Base-by-base conservation (phyloP, 2,113 vertebrate genomes). In the Tamias sibiricus region DNA sequence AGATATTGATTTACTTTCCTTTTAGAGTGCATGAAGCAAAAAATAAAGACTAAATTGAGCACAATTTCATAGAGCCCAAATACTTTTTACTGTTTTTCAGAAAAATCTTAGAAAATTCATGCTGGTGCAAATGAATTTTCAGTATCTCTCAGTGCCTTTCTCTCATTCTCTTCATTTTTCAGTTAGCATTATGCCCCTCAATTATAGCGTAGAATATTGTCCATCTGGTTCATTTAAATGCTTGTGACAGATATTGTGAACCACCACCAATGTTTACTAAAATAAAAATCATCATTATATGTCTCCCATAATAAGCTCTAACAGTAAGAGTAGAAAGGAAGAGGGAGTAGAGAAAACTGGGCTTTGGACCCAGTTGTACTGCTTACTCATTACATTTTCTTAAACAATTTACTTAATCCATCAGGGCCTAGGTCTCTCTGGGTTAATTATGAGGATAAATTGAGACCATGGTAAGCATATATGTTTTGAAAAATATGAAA, bases 81-180 rank as follows among this genome's bases (percentile, higher is more conserved):
- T 68, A 44, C 47, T 24, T 71, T 75, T 91, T 76, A 28, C 1
- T 84, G 4, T 66, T 20, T 79, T 94, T 66, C 6, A 88, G 72
- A 88, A 97, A 92, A 90, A 68, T 62, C 30, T 49, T 52, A 49
- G 9, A 76, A 97, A 87, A 52, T 94, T 87, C 3, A 47, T 49
- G 2, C 28, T 62, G 35, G 14, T 62, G 0, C 13, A 93, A 52
- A 69, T 54, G 44, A 28, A 20, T 77, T 80, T 76, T 79, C 17
- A 59, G 6, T 52, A 6, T 95, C 6, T 81, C 3, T 82, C 7
- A 77, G 6, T 59, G 66, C 0, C 12, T 94, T 62, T 84, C 57
- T 94, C 3, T 83, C 20, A 37, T 81, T 83, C 7, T 93, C 68
- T 74, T 64, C 9, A 22, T 66, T 2, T 94, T 62, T 76, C 40